Conservation (phyloP, 2,888 invertebrate species). For the Leistus spinibarbis region DNA sequence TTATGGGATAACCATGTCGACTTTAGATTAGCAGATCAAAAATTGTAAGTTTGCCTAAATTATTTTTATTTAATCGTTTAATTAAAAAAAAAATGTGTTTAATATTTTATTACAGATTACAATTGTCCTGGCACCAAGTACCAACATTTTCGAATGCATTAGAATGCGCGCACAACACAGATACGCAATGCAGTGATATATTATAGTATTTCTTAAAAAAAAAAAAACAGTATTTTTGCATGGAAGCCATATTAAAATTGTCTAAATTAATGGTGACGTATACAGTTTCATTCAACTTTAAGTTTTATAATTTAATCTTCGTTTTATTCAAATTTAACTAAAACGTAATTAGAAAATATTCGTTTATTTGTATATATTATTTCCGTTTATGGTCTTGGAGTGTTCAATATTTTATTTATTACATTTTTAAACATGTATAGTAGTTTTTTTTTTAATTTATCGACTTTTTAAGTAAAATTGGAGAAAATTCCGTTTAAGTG, state of each 20-base stretch:
- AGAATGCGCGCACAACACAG: constrained; percentile 45
- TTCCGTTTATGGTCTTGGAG: too few species aligned
- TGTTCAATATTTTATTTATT: too few species aligned
- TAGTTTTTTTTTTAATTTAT: too few species aligned
- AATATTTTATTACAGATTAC: constrained; percentile 50
- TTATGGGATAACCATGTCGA: constrained; percentile 54
- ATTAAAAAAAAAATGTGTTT: neutral
- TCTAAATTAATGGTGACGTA: neutral
- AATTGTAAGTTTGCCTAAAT: constrained; percentile 58
- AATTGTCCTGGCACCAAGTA: constrained; percentile 51
- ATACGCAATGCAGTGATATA: constrained; percentile 46
- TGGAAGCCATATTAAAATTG: constrained; percentile 21
- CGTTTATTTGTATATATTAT: too few species aligned
- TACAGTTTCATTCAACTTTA: neutral
- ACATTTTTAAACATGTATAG: too few species aligned
- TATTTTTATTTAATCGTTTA: too few species aligned
- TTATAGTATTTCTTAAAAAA: constrained; percentile 42
- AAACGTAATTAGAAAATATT: too few species aligned
- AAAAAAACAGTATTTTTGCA: constrained; percentile 15
- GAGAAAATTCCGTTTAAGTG: too few species aligned
- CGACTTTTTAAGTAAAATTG: too few species aligned
- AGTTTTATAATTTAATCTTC: too few species aligned
- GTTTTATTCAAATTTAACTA: too few species aligned
- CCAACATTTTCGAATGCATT: constrained; percentile 49
- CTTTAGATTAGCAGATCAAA: constrained; percentile 53